Evolutionary conservation across 2,888 invertebrate genomes (phyloP), one percentile per base, ranked within the genome.

Genomic region (Seira musarum): DNA sequence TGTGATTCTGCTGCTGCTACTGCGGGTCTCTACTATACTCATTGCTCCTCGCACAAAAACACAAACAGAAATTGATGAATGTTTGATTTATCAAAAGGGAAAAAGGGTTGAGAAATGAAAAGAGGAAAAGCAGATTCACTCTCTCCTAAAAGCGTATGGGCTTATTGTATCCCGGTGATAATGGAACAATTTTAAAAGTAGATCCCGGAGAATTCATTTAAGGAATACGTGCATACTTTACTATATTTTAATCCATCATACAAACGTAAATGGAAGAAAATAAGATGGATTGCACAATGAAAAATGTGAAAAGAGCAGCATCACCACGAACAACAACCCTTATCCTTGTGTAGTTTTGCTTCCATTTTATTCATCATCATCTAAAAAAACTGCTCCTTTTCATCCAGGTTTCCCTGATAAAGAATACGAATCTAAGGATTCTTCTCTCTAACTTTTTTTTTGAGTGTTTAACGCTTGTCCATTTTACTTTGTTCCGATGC

Each of bases 391-490:
- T 64, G 22, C 25, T 72, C 60, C 72, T 68, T 67, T 68, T 72
- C 66, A 76, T 73, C 71, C 77, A 72, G 76, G 61, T 73, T 61
- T 64, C 67, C 57, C 60, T 8, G 30, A 30, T 30, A 2, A 67
- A 60, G 65, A 60, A 70, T 64, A 63, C 67, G 64, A 64, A 60
- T 68, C 66, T 40, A 40, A n/a, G 17, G 63, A 63, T 49, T 68
- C 67, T 68, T 69, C 68, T 70, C 64, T 71, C 3, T 53, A 53
- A 53, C 13, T 2, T 63, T 76, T 61, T 65, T 53, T 53, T 53
- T 49, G 73, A 73, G 80, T 69, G 73, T 74, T 80, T 80, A 80
- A 80, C 80, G 80, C 80, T 80, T 80, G 80, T 80, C 80, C 30
- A 80, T 80, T 80, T 69, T 65, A 80, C 69, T 73, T 80, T 80